Evolutionary conservation across 2,797 vertebrate genomes (phyloP).

Genomic region (Sebastes nivosus): DNA sequence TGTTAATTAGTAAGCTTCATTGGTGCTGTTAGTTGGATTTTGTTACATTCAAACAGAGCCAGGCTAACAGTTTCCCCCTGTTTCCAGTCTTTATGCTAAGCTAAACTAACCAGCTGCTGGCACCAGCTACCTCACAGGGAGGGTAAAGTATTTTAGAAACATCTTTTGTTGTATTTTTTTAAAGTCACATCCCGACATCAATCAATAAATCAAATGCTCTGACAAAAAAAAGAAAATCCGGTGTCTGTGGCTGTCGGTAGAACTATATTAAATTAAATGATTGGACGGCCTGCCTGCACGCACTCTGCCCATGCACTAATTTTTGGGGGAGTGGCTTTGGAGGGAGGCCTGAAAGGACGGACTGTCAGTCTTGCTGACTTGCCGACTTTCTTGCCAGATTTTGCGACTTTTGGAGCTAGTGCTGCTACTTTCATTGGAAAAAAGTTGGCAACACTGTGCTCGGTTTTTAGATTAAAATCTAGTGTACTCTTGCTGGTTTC

Average conservation of each 20-base stretch:
- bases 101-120: not conserved
- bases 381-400: rapidly evolving
- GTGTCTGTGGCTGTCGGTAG: too few relatives aligned
- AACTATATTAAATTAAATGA: not conserved
- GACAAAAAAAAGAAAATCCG: too few relatives aligned
- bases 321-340: not conserved
- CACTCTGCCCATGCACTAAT: not conserved
- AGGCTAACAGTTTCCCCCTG: not conserved
- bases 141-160: not conserved
- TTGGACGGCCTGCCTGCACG: rapidly evolving
- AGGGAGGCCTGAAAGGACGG: not conserved
- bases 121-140: not conserved
- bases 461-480: rapidly evolving
- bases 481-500: not conserved
- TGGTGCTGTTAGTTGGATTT: not conserved
- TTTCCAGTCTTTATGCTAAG: not conserved
- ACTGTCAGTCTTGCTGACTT: rapidly evolving
- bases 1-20: not conserved
- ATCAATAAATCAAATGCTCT: not conserved
- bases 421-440: not conserved
- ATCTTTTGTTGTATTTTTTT: not conserved
- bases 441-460: not conserved
- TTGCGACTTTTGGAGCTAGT: not conserved
- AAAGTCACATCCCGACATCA: not conserved
- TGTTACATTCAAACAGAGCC: rapidly evolving